These are phyloP conservation scores for Enteromius mattozi DNA, from an alignment of 2,797 vertebrate species.

Conservation along the genomic window DNA sequence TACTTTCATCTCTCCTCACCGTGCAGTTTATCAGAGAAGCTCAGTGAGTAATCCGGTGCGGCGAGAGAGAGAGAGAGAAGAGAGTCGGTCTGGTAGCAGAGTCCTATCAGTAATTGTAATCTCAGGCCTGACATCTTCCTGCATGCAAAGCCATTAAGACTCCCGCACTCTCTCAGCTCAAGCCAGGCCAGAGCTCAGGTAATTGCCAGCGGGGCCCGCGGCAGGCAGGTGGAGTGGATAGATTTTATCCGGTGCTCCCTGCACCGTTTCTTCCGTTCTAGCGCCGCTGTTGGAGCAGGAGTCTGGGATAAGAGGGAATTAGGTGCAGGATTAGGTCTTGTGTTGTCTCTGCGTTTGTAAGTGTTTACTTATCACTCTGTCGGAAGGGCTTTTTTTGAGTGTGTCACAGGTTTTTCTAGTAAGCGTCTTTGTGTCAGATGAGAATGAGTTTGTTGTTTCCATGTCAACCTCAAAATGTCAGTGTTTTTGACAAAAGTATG, in stretches of 20 bases:
- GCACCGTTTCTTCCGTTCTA: constrained; percentile 11
- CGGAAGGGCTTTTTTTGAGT: not conserved
- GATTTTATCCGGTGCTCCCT: constrained; percentile 49
- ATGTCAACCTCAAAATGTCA: constrained; percentile 21
- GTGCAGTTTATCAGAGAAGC: constrained; percentile 54
- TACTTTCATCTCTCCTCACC: constrained; percentile 34
- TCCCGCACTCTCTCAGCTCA: constrained; percentile 50
- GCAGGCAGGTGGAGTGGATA: constrained; percentile 46
- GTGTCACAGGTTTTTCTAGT: constrained; percentile 22
- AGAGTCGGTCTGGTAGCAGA: constrained; percentile 68
- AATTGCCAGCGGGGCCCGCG: constrained; percentile 54
- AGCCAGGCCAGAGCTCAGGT: constrained; percentile 52
- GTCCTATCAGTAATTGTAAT: constrained; percentile 82
- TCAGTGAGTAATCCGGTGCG: constrained; percentile 55
- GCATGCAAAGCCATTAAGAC: constrained; percentile 78
- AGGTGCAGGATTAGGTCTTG: constrained; percentile 49
- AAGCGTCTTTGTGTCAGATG: constrained; percentile 11
- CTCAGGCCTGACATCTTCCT: constrained; percentile 76
- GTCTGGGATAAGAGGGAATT: constrained; percentile 46
- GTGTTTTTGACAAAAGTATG: not conserved
- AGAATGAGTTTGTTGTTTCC: constrained; percentile 30
- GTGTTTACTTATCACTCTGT: constrained; percentile 44
- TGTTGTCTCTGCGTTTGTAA: constrained; percentile 45
- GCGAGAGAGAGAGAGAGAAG: constrained; percentile 61
- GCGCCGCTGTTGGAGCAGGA: constrained; percentile 25